A percentile compares a stretch with the other conserved stretches of the same genome.
phyloP scores from a whole-genome alignment of 2,888 invertebrate genomes.

The Cryptocephalus primarius region DNA sequence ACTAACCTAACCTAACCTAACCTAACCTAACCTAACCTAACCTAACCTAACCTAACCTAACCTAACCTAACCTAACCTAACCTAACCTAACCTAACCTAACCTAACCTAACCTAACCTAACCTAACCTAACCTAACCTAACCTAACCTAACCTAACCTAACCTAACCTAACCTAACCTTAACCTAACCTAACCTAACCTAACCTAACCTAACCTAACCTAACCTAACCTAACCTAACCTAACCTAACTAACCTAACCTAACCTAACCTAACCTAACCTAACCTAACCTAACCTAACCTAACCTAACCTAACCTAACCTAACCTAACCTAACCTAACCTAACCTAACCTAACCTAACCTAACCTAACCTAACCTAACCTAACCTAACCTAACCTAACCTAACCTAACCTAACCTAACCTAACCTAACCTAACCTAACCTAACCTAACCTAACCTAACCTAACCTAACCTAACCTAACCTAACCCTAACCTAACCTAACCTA shows the following conservation, averaged over 20 bases:
- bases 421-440: slow-evolving; percentile 2
- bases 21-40: background rate
- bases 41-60: background rate
- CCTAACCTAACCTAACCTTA: slow-evolving; percentile 11
- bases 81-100: background rate
- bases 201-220: slow-evolving; percentile 7
- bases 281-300: background rate
- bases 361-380: slow-evolving; percentile 15
- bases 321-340: background rate
- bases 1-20: background rate
- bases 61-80: background rate
- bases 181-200: slow-evolving; percentile 12
- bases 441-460: slow-evolving; percentile 4
- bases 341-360: slow-evolving; percentile 6
- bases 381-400: slow-evolving; percentile 3
- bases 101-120: slow-evolving; percentile 9
- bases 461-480: slow-evolving; percentile 4
- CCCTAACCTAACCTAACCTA: slow-evolving; percentile 1
- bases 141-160: slow-evolving; percentile 7
- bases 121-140: slow-evolving; percentile 6
- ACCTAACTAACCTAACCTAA: slow-evolving; percentile 1
- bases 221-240: slow-evolving; percentile 2
- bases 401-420: slow-evolving; percentile 4
- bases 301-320: background rate
- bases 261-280: slow-evolving; percentile 2